Percentiles rank a stretch among this genome's conserved stretches.
These are phyloP conservation scores for Encarsia formosa DNA, from an alignment of 2,888 invertebrate genomes.

Conservation along the genomic window DNA sequence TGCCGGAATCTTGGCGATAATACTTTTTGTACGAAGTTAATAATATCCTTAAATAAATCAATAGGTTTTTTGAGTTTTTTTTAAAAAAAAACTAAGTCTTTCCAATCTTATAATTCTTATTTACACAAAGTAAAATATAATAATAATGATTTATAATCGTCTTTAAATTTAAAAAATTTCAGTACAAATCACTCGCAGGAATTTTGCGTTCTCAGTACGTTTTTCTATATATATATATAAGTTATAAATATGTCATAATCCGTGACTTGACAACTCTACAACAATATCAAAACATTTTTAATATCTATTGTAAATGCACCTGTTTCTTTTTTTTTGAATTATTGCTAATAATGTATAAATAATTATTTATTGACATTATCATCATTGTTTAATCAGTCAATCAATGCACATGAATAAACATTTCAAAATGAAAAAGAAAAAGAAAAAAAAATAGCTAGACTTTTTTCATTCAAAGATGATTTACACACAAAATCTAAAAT, in stretches of 20 bases:
- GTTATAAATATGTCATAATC: neutral
- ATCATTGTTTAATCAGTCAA: conserved; percentile 25
- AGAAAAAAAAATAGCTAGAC: too few relatives aligned
- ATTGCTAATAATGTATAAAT: conserved; percentile 22
- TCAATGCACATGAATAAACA: conserved; percentile 8
- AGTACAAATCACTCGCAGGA: neutral
- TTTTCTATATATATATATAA: neutral
- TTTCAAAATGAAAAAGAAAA: too few relatives aligned
- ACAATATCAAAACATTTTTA: too few relatives aligned
- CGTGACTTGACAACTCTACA: too few relatives aligned
- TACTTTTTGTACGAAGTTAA: neutral
- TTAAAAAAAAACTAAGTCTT: conserved; percentile 21
- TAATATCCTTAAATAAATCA: conserved; percentile 25
- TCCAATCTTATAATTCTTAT: conserved; percentile 19
- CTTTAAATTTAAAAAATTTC: neutral
- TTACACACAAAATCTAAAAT: too few relatives aligned
- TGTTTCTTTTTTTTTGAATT: conserved; percentile 17
- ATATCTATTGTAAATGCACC: conserved; percentile 28
- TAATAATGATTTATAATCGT: conserved; percentile 26
- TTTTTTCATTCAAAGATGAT: too few relatives aligned
- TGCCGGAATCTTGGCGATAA: conserved; percentile 28
- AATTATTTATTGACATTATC: conserved; percentile 13
- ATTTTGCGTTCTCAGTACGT: neutral
- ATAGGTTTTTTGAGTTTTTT: too few relatives aligned
- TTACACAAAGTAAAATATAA: conserved; percentile 23